Evolutionary conservation across 2,113 vertebrate genomes (phyloP), one percentile per base, ranked within the genome.

Genomic region (Nicator chloris): DNA sequence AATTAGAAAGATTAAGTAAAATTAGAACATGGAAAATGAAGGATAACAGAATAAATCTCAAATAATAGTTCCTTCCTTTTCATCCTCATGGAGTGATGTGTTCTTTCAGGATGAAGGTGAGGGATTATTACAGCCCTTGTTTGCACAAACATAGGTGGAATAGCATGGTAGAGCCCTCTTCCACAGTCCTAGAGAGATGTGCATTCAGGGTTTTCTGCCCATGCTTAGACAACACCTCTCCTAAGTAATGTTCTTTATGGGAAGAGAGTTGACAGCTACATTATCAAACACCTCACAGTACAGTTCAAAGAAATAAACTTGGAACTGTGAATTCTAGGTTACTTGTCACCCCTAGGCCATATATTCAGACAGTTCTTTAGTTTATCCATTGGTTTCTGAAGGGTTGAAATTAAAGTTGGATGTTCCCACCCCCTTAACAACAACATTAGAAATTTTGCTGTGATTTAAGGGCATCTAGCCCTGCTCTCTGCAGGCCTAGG

Each of bases 291-390:
- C 22, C 31, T 68, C 21, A 63, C 5, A n/a, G 39, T 50, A 78
- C 15, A 63, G 37, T 37, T 31, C 28, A 85, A 94, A 89, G 70
- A 90, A 94, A 87, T 59, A 87, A 93, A 94, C 44, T 23, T 35
- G 45, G 30, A 90, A 51, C n/a, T 75, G 35, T 82, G 70, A 90
- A 78, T 49, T 69, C 42, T 24, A 51, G 51, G 40, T 59, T 85
- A 45, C 49, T 59, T 91, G 35, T 85, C 56, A 90, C 17, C 22
- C 69, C 51, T 30, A 86, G 61, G 47, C 51, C 92, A 54, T 1
- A 4, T 68, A 80, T 51, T 86, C 39, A 71, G 70, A 39, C 40
- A 57, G 37, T 64, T 71, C 61, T 91, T 94, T 30, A 84, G 61
- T 9, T 79, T 87, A 50, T 22, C 37, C 30, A 33, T 31, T 80